Evolutionary conservation across 2,888 invertebrate genomes (phyloP), one percentile per base, ranked within the genome.

Genomic region (Lathronympha strigana): DNA sequence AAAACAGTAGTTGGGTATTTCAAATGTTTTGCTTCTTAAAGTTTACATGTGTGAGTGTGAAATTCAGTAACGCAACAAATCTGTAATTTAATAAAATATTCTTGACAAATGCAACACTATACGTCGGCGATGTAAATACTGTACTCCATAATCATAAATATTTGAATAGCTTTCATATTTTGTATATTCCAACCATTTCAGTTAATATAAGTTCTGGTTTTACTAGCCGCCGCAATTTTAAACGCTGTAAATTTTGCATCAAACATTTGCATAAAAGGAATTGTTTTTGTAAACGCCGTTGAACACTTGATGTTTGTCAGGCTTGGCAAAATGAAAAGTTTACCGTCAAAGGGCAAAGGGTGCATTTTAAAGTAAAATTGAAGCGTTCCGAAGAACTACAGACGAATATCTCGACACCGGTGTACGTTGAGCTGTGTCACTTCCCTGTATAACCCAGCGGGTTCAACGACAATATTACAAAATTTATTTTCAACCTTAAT

Each of bases 311-410:
- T 66, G 36, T 60, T 64, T 60, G 74, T 74, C 72, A 68, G 64
- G 51, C 58, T 63, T 68, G 63, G 71, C 70, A 76, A 79, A 77
- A 75, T 71, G 74, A 75, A 75, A 79, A 76, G 74, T 75, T 73
- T 57, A 69, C 51, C 61, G 36, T 54, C 67, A 75, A 76, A 74
- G 75, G 74, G 72, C 75, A 75, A 79, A 69, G 78, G 76, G 80
- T 76, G 77, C 74, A 82, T 81, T 78, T 77, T 81, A 78, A 82
- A 81, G 74, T 76, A 77, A 79, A 80, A 80, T 80, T 80, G 76
- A 77, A 79, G 75, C 75, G 72, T 77, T 74, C 75, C 73, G 72
- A 69, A 73, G 73, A 73, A 76, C 76, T 76, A 75, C 76, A 76
- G 76, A 78, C 71, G 75, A 76, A 78, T 69, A 70, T 73, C 68